A percentile compares a stretch with the other conserved stretches of the same genome.
Conservation (phyloP, 1,140 invertebrate genomes). For the Octopus sinensis region DNA sequence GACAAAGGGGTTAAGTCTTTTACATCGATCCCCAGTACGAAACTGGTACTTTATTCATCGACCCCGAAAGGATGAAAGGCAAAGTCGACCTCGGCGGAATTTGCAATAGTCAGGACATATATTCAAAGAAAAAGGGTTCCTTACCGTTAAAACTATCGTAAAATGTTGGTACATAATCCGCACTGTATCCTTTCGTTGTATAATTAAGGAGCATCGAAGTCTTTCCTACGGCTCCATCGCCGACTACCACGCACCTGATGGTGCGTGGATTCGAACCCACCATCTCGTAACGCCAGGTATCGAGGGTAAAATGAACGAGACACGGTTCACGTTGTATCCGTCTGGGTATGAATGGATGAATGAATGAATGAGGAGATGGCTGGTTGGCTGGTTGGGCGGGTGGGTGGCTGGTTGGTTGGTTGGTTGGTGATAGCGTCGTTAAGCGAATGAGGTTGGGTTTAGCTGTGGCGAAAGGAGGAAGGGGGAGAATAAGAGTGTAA, state of each 20-base stretch:
- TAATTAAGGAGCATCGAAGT: conserved; percentile 50
- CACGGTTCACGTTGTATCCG: background rate
- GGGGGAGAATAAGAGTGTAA: too few relatives aligned
- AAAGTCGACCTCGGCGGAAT: too few relatives aligned
- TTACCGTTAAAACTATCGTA: conserved; percentile 48
- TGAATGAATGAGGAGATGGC: background rate
- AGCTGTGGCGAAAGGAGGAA: too few relatives aligned
- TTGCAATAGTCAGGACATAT: too few relatives aligned
- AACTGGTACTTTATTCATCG: too few relatives aligned
- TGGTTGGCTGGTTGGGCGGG: background rate
- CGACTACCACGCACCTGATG: conserved; percentile 46
- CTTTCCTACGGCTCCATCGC: conserved; percentile 48
- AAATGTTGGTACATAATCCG: conserved; percentile 49
- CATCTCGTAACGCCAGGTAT: background rate
- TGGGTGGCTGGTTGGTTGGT: background rate
- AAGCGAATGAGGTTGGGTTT: background rate
- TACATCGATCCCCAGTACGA: too few relatives aligned
- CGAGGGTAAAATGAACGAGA: background rate
- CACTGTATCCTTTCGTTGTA: conserved; percentile 45
- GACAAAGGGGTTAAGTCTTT: too few relatives aligned
- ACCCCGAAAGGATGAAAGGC: too few relatives aligned
- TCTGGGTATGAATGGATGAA: background rate
- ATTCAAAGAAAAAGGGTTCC: background rate
- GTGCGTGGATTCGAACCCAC: background rate
- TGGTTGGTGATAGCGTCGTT: background rate